phyloP scores from a whole-genome alignment of 2,797 vertebrate genomes.

The Zalophus californianus region DNA sequence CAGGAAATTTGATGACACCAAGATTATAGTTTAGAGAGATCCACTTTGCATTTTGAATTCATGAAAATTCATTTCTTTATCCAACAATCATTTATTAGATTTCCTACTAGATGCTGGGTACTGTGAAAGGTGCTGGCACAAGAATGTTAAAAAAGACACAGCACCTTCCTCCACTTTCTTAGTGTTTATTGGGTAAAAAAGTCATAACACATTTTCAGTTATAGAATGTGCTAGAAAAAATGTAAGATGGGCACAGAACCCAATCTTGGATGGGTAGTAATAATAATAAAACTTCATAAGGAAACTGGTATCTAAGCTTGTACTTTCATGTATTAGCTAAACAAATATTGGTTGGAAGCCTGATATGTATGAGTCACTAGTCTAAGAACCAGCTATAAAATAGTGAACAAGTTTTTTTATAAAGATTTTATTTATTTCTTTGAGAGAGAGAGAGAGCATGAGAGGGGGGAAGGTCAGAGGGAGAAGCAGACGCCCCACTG shows the following conservation, averaged over 20 bases:
- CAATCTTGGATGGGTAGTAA: background rate
- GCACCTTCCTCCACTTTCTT: background rate
- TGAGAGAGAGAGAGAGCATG: no score
- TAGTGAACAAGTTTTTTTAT: background rate
- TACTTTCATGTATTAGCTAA: background rate
- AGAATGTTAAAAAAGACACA: background rate
- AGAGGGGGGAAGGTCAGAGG: no score
- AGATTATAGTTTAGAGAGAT: background rate
- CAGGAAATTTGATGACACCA: background rate
- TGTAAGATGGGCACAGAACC: background rate
- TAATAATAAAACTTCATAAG: background rate
- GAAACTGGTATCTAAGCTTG: background rate
- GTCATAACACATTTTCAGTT: background rate
- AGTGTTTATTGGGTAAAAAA: background rate
- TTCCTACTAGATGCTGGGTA: background rate
- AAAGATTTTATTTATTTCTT: no score
- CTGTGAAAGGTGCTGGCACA: background rate
- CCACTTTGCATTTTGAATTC: background rate
- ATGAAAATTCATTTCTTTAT: constrained; percentile 22
- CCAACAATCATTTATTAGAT: background rate
- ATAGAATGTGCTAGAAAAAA: background rate
- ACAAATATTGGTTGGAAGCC: background rate
- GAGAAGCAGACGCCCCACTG: no score
- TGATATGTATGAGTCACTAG: background rate
- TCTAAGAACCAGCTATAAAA: background rate